phyloP scores from a whole-genome alignment of 2,797 vertebrate species.

The Pangasius macronema region DNA sequence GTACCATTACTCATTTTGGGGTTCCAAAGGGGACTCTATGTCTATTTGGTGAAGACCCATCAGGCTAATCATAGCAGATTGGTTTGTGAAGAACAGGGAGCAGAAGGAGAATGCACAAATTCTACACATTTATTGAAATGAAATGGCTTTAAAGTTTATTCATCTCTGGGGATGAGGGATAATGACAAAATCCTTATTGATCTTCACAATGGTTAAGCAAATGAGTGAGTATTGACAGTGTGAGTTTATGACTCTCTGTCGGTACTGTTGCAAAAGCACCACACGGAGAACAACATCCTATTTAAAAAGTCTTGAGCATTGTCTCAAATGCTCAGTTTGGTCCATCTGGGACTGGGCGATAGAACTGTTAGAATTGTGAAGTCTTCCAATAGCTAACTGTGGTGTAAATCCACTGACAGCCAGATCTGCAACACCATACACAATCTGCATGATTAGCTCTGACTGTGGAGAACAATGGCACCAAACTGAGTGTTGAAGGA shows the following conservation, averaged over 20 bases:
- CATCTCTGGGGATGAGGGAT: background rate
- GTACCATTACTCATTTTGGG: background rate
- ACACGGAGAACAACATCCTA: background rate
- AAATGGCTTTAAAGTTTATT: background rate
- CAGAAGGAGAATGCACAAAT: background rate
- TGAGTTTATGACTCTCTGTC: background rate
- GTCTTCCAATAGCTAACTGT: background rate
- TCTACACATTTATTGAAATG: background rate
- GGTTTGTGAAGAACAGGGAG: background rate
- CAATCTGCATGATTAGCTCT: background rate
- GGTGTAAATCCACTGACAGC: background rate
- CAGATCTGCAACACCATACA: background rate
- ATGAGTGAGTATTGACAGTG: background rate
- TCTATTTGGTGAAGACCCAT: background rate
- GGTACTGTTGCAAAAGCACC: background rate
- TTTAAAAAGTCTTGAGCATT: background rate
- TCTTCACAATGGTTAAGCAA: background rate
- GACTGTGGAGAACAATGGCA: background rate
- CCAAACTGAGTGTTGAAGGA: background rate
- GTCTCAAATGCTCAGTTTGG: background rate
- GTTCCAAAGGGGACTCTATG: background rate
- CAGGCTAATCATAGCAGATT: background rate
- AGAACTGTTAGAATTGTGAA: background rate
- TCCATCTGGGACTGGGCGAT: background rate
- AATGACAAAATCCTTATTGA: background rate